Conservation (phyloP, 2,888 invertebrate species). For the Xylota segnis region DNA sequence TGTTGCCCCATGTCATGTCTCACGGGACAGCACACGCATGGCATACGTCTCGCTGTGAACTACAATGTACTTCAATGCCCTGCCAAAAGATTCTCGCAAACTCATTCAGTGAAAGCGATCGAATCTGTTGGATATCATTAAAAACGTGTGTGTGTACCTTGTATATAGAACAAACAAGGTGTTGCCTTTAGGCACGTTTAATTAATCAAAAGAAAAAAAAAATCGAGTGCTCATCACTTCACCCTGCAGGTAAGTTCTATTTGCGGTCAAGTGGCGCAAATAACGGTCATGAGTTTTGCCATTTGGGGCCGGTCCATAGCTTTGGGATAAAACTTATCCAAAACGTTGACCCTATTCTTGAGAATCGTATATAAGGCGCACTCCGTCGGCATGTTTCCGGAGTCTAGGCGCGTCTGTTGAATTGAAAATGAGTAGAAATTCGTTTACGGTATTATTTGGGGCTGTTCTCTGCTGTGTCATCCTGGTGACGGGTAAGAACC, state of each 20-base stretch:
- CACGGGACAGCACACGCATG: no score
- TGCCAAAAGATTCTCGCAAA: slow-evolving; percentile 13
- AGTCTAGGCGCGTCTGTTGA: slow-evolving; percentile 49
- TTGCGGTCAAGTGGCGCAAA: slow-evolving; percentile 60
- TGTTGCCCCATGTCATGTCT: no score
- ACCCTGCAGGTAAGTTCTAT: slow-evolving; percentile 58
- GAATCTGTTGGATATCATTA: slow-evolving; percentile 15
- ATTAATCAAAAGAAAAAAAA: slow-evolving; percentile 68
- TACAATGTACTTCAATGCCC: neutral
- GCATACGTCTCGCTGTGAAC: no score
- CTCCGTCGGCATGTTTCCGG: slow-evolving; percentile 5
- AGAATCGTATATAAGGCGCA: slow-evolving; percentile 57
- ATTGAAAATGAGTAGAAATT: slow-evolving; percentile 50
- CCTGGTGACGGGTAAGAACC: slow-evolving; percentile 51
- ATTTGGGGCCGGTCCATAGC: slow-evolving; percentile 36
- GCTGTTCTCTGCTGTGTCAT: slow-evolving; percentile 14
- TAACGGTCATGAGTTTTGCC: slow-evolving; percentile 63
- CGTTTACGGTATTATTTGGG: slow-evolving; percentile 23
- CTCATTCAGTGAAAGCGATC: slow-evolving; percentile 55
- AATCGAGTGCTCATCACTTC: slow-evolving; percentile 32
- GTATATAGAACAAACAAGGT: slow-evolving; percentile 24
- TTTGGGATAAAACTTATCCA: slow-evolving; percentile 30
- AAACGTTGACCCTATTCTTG: slow-evolving; percentile 66
- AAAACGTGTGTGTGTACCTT: slow-evolving; percentile 2
- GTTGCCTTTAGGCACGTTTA: slow-evolving; percentile 49